phyloP scores from a whole-genome alignment of 2,113 vertebrate species.

The Corydoras sp. region DNA sequence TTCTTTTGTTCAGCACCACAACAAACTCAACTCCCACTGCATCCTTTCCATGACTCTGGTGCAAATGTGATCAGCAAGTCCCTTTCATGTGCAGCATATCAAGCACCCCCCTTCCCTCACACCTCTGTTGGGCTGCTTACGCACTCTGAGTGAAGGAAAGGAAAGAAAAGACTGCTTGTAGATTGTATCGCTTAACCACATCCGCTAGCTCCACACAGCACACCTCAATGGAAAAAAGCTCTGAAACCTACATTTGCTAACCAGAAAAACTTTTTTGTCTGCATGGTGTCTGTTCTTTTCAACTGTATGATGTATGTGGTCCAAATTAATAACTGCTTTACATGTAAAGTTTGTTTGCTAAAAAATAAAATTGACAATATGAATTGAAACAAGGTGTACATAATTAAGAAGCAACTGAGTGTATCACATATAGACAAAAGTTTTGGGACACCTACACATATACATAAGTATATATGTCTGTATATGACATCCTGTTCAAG shows the following conservation, averaged over 20 bases:
- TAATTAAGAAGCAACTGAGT: too few species aligned
- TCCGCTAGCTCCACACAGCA: slow-evolving; percentile 61
- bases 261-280: slow-evolving; percentile 2
- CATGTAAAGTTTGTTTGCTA: not conserved
- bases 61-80: slow-evolving; percentile 21
- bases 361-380: not conserved
- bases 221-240: slow-evolving; percentile 46
- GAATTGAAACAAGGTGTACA: too few species aligned
- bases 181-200: slow-evolving; percentile 62
- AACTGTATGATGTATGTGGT: slow-evolving; percentile 12
- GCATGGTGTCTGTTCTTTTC: not conserved
- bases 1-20: slow-evolving; percentile 14
- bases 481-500: too few species aligned
- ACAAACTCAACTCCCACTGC: slow-evolving; percentile 29
- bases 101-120: slow-evolving; percentile 24
- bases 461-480: too few species aligned
- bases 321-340: not conserved
- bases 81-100: slow-evolving; percentile 26
- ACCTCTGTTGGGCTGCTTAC: slow-evolving; percentile 52
- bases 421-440: too few species aligned
- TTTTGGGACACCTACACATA: too few species aligned
- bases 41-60: slow-evolving; percentile 32
- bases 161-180: slow-evolving; percentile 48
- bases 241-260: slow-evolving; percentile 12
- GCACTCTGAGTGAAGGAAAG: slow-evolving; percentile 39